Percentiles rank a stretch among this genome's conserved stretches.
Evolutionary conservation across 2,797 vertebrate species (phyloP).

Genomic region (Schizopygopsis pylzovi): DNA sequence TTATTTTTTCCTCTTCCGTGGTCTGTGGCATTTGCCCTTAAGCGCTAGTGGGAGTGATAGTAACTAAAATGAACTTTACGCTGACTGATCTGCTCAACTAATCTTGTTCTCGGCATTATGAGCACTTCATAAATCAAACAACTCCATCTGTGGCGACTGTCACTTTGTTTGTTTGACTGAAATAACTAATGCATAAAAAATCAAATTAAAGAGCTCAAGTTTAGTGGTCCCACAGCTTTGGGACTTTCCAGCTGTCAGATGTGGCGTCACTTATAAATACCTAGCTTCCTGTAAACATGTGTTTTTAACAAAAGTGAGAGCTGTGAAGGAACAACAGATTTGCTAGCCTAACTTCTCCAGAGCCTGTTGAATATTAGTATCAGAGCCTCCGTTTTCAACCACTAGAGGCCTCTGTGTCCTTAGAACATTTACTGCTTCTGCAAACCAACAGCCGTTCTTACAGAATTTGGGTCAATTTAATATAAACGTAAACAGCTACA

Average conservation of each 20-base stretch:
- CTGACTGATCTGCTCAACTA: constrained; percentile 26
- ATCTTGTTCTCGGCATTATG: constrained; percentile 30
- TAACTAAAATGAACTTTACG: constrained; percentile 27
- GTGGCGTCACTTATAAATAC: neutral
- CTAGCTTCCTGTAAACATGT: constrained; percentile 27
- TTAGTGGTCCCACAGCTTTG: neutral
- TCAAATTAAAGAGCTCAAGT: neutral
- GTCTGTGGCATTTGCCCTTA: constrained; percentile 47
- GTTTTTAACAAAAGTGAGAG: neutral
- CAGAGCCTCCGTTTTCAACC: constrained; percentile 49
- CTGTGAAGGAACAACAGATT: neutral
- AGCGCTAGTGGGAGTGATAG: constrained; percentile 30
- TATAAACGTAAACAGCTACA: neutral
- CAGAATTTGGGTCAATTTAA: neutral
- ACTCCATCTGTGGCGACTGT: constrained; percentile 3
- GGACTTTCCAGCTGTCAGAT: constrained; percentile 10
- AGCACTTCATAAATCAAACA: constrained; percentile 29
- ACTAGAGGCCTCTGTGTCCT: constrained; percentile 71
- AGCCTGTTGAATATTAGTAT: neutral
- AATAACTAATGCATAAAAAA: constrained; percentile 6
- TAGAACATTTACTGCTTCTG: neutral
- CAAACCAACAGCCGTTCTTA: neutral
- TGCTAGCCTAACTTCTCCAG: neutral
- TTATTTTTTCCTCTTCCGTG: constrained; percentile 50
- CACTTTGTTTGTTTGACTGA: constrained; percentile 7